Percentiles rank a stretch among this genome's conserved stretches.
These are phyloP conservation scores for Drosophila mauritiana DNA, from an alignment of 1,140 invertebrate genomes.

Conservation along the genomic window DNA sequence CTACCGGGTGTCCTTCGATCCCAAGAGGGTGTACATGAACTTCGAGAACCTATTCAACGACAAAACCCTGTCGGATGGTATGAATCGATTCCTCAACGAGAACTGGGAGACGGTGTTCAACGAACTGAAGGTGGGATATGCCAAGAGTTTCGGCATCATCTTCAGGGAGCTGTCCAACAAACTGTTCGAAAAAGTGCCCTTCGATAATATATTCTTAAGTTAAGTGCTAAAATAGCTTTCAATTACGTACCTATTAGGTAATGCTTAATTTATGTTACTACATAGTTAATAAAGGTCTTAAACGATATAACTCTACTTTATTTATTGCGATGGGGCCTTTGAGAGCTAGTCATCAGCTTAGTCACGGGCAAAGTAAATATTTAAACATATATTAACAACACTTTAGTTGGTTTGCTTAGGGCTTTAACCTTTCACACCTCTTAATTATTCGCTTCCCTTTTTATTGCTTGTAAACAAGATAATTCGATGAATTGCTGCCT, in stretches of 20 bases:
- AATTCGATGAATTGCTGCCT: background rate
- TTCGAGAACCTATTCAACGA: constrained; percentile 89
- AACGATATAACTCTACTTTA: background rate
- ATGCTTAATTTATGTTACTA: constrained; percentile 52
- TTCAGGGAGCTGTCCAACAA: constrained; percentile 87
- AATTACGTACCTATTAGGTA: constrained; percentile 31
- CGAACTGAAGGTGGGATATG: constrained; percentile 87
- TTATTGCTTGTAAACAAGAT: constrained; percentile 3
- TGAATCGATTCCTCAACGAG: constrained; percentile 88
- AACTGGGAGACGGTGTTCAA: constrained; percentile 88
- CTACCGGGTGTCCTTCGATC: constrained; percentile 86
- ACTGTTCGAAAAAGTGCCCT: constrained; percentile 87
- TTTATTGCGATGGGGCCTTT: background rate
- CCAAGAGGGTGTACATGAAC: constrained; percentile 85
- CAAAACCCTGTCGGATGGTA: constrained; percentile 86
- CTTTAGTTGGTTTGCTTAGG: background rate
- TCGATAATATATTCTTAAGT: constrained; percentile 87
- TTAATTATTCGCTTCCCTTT: background rate
- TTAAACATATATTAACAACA: background rate
- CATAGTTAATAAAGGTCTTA: constrained; percentile 65
- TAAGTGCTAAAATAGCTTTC: constrained; percentile 31
- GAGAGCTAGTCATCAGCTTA: background rate
- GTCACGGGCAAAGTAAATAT: too few species aligned
- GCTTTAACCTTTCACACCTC: constrained; percentile 1
- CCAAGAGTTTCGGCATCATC: constrained; percentile 87